These are phyloP conservation scores for Penaeus indicus DNA, from an alignment of 1,140 invertebrate species.

Conservation along the genomic window DNA sequence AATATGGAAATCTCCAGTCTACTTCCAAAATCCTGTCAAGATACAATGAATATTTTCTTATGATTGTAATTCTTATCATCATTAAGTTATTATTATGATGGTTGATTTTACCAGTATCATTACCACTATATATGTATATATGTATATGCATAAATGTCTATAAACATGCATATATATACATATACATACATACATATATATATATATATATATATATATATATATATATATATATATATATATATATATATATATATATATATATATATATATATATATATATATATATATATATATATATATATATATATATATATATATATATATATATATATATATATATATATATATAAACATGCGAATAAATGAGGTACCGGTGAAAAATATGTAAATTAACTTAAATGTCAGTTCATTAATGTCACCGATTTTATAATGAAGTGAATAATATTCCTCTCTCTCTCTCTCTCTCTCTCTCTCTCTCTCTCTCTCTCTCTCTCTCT, in stretches of 20 bases:
- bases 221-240: constrained; percentile 26
- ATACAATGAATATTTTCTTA: too few species aligned
- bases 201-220: constrained; percentile 22
- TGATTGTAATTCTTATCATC: too few species aligned
- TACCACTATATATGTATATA: too few species aligned
- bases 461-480: neutral
- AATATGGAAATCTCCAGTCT: too few species aligned
- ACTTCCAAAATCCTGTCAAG: too few species aligned
- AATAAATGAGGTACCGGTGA: neutral
- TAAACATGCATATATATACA: neutral
- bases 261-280: constrained; percentile 25
- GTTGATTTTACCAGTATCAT: too few species aligned
- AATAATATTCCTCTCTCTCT: neutral
- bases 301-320: neutral
- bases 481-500: neutral
- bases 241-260: constrained; percentile 21
- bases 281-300: constrained; percentile 24
- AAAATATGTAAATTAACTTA: too few species aligned
- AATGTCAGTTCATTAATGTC: too few species aligned
- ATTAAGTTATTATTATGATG: too few species aligned
- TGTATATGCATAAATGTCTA: neutral
- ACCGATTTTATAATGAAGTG: too few species aligned
- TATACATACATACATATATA: neutral
- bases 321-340: neutral
- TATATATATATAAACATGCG: neutral